Base-by-base conservation (phyloP, 2,113 vertebrate genomes). In the Balaeniceps rex region DNA sequence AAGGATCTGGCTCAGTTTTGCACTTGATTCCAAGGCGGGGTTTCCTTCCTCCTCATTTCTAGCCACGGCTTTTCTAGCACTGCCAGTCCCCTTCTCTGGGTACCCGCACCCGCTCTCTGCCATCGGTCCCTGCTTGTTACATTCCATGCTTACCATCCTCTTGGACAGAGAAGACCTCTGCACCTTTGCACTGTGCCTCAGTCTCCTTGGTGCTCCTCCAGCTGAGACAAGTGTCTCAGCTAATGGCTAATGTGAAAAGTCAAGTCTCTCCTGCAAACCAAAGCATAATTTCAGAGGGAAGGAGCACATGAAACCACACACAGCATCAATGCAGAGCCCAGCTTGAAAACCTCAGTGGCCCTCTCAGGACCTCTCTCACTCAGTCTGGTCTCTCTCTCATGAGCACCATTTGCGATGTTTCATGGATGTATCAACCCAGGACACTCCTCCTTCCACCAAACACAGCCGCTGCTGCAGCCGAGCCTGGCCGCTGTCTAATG, bases 121-220 rank as follows among this genome's bases (percentile, higher is more conserved):
- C 16, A 26, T 52, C 2, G 0, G 5, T 55, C 47, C 36, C 40
- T 0, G 1, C 24, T 15, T 58, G 17, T 78, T 42, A 40, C 9
- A 7, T 33, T 14, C 29, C 52, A 60, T n/a, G 8, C 38, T 65
- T 3, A 1, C 23, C 38, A 22, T 46, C 29, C 22, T 61, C 31
- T 54, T 11, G 49, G 34, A n/a, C 49, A 44, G 29, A 61, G 40
- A 6, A 38, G 47, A 38, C 52, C 29, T 75, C 63, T 76, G n/a
- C 0, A 0, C 70, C n/a, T 64, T 47, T 4, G 2, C 33, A 11
- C 36, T n/a, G 17, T 47, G 60, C 55, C 42, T 71, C 12, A 1
- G 17, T 49, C 31, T 66, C 49, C n/a, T 55, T 63, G 71, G 55
- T 66, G 55, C n/a, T 86, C 40, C 83, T 93, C 38, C 63, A 69